Percentiles rank a stretch among this genome's conserved stretches.
These are phyloP conservation scores for Conopomorpha cramerella DNA, from an alignment of 1,140 invertebrate species.

Conservation along the genomic window DNA sequence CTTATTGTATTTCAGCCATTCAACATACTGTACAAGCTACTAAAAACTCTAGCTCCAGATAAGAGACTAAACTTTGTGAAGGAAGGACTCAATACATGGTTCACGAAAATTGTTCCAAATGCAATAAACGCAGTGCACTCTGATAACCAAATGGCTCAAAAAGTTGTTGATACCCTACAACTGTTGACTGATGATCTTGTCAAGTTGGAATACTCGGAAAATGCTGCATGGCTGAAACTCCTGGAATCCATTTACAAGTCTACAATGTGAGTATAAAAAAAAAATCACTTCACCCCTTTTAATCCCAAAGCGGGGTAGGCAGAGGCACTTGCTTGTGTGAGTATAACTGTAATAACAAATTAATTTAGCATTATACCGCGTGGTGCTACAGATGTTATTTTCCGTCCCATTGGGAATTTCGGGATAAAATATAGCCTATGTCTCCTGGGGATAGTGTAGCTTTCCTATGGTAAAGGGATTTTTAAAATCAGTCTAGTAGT, in stretches of 20 bases:
- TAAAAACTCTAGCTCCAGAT: constrained; percentile 26
- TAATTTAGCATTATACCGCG: too few relatives aligned
- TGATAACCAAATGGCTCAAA: constrained; percentile 7
- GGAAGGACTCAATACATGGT: constrained; percentile 29
- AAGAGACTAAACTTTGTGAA: constrained; percentile 28
- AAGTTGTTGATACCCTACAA: constrained; percentile 23
- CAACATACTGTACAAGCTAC: constrained; percentile 16
- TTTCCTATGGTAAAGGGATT: too few relatives aligned
- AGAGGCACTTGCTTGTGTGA: too few relatives aligned
- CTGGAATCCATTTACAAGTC: constrained; percentile 26
- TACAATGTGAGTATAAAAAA: too few relatives aligned
- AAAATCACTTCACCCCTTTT: too few relatives aligned
- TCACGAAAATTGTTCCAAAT: constrained; percentile 30
- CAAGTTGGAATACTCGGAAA: constrained; percentile 22
- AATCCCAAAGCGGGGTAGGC: too few relatives aligned
- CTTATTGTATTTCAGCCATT: constrained; percentile 25
- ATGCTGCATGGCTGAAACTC: constrained; percentile 24
- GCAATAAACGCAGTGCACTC: constrained; percentile 9
- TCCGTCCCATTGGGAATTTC: too few relatives aligned
- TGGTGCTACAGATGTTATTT: too few relatives aligned
- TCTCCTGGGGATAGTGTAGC: too few relatives aligned
- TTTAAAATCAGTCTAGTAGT: too few relatives aligned
- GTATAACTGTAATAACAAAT: too few relatives aligned
- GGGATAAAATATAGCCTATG: too few relatives aligned
- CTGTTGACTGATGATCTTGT: constrained; percentile 28